Conservation (phyloP, 2,797 vertebrate genomes). For the Loriculus beryllinus region DNA sequence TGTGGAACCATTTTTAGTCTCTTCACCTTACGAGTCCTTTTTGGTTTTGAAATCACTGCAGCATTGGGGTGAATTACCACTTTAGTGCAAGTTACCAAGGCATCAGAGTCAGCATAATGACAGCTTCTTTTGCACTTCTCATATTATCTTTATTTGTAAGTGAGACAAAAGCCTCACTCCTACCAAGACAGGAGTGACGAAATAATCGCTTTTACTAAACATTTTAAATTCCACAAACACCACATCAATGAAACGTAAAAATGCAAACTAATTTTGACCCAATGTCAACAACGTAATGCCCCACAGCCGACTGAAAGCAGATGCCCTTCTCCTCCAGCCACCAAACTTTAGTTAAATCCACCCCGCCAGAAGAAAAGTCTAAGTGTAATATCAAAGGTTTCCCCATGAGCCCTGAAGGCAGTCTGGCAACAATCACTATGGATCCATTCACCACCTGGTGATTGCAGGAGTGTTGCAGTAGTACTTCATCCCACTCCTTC, state of each 20-base stretch:
- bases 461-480: neutral
- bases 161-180: neutral
- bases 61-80: neutral
- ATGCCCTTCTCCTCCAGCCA: neutral
- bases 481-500: neutral
- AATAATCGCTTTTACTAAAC: neutral
- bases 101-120: neutral
- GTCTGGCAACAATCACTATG: constrained; percentile 43
- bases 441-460: neutral
- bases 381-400: constrained; percentile 40
- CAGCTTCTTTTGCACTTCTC: neutral
- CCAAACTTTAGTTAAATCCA: constrained; percentile 3
- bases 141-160: neutral
- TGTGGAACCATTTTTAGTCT: neutral
- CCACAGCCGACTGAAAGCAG: neutral
- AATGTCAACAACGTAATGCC: neutral
- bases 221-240: neutral
- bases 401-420: neutral
- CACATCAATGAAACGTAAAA: neutral
- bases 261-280: neutral
- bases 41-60: neutral
- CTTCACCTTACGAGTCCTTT: neutral
- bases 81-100: neutral
- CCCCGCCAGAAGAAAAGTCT: neutral
- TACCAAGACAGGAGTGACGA: neutral